phyloP scores from a whole-genome alignment of 2,888 invertebrate species.

The Megamerina dolium region DNA sequence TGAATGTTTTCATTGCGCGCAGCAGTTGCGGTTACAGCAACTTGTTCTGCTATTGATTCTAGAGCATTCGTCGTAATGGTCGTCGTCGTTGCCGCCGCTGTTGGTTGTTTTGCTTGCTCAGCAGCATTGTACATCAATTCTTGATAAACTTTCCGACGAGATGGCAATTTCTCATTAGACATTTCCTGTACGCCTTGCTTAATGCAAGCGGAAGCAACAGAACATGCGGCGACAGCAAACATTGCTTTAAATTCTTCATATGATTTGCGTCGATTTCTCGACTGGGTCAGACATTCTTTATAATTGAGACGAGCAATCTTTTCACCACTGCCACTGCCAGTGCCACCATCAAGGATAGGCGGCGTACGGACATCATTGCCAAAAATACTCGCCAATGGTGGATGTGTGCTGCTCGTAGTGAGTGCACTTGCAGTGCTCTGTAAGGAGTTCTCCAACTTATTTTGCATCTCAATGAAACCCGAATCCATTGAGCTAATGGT shows the following conservation, averaged over 20 bases:
- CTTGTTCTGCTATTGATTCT: constrained; percentile 44
- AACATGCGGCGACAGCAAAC: constrained; percentile 27
- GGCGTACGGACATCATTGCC: constrained; percentile 3
- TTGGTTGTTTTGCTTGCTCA: background rate
- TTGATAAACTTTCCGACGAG: constrained; percentile 24
- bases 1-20: constrained; percentile 2
- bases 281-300: constrained; percentile 48
- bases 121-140: background rate
- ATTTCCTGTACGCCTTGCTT: constrained; percentile 1
- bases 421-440: constrained; percentile 16
- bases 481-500: constrained; percentile 50
- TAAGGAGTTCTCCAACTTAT: constrained; percentile 37
- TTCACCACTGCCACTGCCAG: constrained; percentile 25
- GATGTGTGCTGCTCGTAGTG: constrained; percentile 10
- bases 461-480: constrained; percentile 50
- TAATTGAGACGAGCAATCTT: constrained; percentile 43
- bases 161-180: constrained; percentile 22
- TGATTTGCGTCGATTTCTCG: constrained; percentile 48
- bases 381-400: constrained; percentile 23
- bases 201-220: too few species aligned
- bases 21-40: constrained; percentile 18
- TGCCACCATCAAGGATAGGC: background rate
- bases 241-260: constrained; percentile 50
- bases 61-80: constrained; percentile 24
- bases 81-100: constrained; percentile 9